phyloP scores from a whole-genome alignment of 2,113 vertebrate species.

The Macquaria ambigua region DNA sequence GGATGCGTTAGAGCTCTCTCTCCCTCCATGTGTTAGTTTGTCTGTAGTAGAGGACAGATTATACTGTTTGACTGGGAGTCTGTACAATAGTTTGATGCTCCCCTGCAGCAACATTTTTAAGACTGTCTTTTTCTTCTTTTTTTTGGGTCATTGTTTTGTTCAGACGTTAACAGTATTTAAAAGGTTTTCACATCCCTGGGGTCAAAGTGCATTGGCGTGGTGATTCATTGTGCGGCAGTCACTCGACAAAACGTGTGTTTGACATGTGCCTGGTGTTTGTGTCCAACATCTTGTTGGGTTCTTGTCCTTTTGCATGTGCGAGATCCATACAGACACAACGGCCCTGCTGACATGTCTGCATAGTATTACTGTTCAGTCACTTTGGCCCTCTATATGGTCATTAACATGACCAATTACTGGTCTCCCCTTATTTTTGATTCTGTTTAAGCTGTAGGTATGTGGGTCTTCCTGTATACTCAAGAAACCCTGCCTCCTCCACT shows the following conservation, averaged over 20 bases:
- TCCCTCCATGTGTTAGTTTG: constrained; percentile 37
- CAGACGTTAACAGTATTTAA: constrained; percentile 70
- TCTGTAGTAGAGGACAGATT: constrained; percentile 59
- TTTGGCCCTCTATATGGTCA: constrained; percentile 29
- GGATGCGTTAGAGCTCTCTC: constrained; percentile 87
- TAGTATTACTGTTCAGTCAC: constrained; percentile 53
- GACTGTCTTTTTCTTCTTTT: constrained; percentile 23
- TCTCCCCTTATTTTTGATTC: neutral
- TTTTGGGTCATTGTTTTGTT: constrained; percentile 55
- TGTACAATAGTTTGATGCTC: constrained; percentile 48
- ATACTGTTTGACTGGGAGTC: constrained; percentile 54
- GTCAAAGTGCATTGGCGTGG: constrained; percentile 43
- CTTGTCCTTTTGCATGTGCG: constrained; percentile 37
- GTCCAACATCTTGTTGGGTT: constrained; percentile 21
- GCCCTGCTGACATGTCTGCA: constrained; percentile 47
- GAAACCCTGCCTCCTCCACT: neutral
- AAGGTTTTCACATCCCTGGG: constrained; percentile 48
- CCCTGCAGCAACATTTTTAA: constrained; percentile 76
- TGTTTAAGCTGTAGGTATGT: constrained; percentile 12
- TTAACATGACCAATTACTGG: neutral
- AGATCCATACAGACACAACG: constrained; percentile 25
- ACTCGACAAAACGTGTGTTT: constrained; percentile 37
- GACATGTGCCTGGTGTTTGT: constrained; percentile 44
- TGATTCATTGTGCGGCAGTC: constrained; percentile 72
- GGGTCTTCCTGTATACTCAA: neutral